phyloP scores from a whole-genome alignment of 2,113 vertebrate species.

The Hyla sarda region DNA sequence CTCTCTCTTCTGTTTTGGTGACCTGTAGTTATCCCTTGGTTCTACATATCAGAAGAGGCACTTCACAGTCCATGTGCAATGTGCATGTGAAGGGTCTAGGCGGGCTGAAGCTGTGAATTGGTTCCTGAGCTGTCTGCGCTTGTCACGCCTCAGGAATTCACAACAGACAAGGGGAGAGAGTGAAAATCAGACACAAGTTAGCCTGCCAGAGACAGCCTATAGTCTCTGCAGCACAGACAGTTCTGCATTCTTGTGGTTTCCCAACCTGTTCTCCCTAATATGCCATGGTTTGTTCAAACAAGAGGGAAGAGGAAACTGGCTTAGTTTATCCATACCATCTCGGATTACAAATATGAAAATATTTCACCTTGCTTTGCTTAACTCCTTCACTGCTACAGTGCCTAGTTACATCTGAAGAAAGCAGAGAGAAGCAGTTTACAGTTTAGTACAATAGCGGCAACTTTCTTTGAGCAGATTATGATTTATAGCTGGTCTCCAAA shows the following conservation, averaged over 20 bases:
- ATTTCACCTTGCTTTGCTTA: constrained; percentile 29
- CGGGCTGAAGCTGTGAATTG: constrained; percentile 30
- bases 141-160: constrained; percentile 60
- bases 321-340: constrained; percentile 28
- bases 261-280: constrained; percentile 58
- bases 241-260: constrained; percentile 61
- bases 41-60: neutral
- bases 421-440: neutral
- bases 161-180: constrained; percentile 44
- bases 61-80: constrained; percentile 17
- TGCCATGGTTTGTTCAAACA: constrained; percentile 47
- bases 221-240: constrained; percentile 53
- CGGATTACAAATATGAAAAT: constrained; percentile 35
- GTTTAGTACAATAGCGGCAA: too few relatives aligned
- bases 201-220: constrained; percentile 45
- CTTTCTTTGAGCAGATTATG: too few relatives aligned
- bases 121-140: constrained; percentile 45
- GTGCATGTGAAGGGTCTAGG: constrained; percentile 18
- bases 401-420: neutral
- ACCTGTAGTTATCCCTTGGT: constrained; percentile 10
- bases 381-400: constrained; percentile 3
- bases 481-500: too few relatives aligned
- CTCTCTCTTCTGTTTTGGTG: neutral
- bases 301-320: constrained; percentile 34
- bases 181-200: constrained; percentile 44